A percentile compares a stretch with the other conserved stretches of the same genome.
phyloP scores from a whole-genome alignment of 2,888 invertebrate genomes.

The Auanema sp. region DNA sequence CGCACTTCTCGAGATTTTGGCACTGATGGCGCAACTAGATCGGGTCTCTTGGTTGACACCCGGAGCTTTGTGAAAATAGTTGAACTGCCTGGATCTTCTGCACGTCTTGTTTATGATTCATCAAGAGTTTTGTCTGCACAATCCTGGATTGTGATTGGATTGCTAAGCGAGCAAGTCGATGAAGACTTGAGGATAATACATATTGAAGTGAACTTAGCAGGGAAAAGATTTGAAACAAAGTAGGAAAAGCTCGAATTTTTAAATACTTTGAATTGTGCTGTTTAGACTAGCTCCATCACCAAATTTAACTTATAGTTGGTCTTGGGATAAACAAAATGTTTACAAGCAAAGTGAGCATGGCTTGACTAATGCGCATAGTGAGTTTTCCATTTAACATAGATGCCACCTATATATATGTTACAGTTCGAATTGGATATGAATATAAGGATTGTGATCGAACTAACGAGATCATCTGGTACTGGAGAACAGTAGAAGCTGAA shows the following conservation, averaged over 20 bases:
- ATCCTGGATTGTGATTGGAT: constrained; percentile 85
- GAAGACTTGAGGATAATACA: constrained; percentile 83
- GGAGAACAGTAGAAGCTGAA: constrained; percentile 82
- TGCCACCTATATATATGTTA: too few relatives aligned
- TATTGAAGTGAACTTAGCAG: constrained; percentile 77
- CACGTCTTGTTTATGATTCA: constrained; percentile 83
- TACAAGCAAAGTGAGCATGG: constrained; percentile 98
- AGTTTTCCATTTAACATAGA: constrained; percentile 61
- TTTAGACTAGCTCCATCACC: constrained; percentile 28
- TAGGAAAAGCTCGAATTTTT: not conserved
- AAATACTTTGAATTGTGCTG: too few relatives aligned
- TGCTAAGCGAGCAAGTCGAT: constrained; percentile 81
- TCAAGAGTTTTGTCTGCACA: constrained; percentile 90
- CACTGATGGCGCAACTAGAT: not conserved
- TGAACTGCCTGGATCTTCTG: constrained; percentile 29
- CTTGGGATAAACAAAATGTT: constrained; percentile 96
- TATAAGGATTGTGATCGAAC: constrained; percentile 88
- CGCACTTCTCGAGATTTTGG: too few relatives aligned
- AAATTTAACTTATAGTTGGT: constrained; percentile 89
- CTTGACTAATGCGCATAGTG: constrained; percentile 88
- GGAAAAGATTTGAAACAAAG: constrained; percentile 25
- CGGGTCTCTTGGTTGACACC: constrained; percentile 11
- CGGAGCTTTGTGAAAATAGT: constrained; percentile 19
- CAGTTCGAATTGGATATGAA: constrained; percentile 74
- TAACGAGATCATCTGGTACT: constrained; percentile 84